Evolutionary conservation across 2,113 vertebrate species (phyloP), one percentile per base, ranked within the genome.

Genomic region (Oncorhynchus kisutch): DNA sequence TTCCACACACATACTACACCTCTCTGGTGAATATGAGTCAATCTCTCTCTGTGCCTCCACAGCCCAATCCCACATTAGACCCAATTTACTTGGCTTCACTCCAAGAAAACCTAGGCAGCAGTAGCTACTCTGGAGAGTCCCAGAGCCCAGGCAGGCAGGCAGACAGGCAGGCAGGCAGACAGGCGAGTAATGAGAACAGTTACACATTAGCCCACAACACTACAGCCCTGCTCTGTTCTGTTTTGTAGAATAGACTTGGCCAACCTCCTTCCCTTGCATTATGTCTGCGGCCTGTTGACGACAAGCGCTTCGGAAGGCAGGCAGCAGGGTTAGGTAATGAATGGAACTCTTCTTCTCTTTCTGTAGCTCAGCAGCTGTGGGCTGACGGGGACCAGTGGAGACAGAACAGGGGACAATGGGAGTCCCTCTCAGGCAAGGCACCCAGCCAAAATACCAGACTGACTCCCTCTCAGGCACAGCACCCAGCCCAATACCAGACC

Each of bases 191-290:
- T 82, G 85, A 86, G 74, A 83, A 70, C 67, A 71, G 12, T 82
- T 79, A 71, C 70, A 76, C 81, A 86, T 18, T 5, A 45, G 82
- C 65, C 88, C 85, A 90, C 85, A 89, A 84, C 31, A 78, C 79
- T 79, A 85, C 69, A 25, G 48, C 45, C 84, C 67, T 81, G 81
- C 31, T 34, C 25, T 72, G 72, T 27, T 74, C 77, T 64, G 75
- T 69, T 77, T 7, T 39, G 75, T 76, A 67, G 74, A 81, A 18
- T 25, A 54, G 85, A 89, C 79, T 79, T 89, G 79, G 81, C 86
- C 72, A 57, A 91, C 89, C 91, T 91, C 84, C 85, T 89, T 83
- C 51, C 4, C 51, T 82, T 87, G 82, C 89, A 90, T 90, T 80
- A 71, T 88, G 88, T 77, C 80, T 83, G 76, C 29, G 75, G 77